These are phyloP conservation scores for Lithobius niger DNA, from an alignment of 1,140 invertebrate genomes.

Conservation along the genomic window DNA sequence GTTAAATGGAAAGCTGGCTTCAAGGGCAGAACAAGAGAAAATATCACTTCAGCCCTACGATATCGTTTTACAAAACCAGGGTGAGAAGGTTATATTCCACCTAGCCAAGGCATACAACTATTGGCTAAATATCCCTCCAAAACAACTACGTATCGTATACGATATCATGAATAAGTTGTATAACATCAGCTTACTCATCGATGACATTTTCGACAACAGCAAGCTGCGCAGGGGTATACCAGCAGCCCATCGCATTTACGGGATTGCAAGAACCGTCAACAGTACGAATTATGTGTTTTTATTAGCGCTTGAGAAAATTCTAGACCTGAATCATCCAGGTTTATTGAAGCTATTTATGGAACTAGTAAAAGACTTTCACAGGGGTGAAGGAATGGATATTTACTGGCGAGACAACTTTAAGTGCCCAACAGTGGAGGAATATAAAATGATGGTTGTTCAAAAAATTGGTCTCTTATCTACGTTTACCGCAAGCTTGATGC, in stretches of 20 bases:
- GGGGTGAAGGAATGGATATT: too few relatives aligned
- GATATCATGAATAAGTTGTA: constrained; percentile 92
- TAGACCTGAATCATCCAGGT: constrained; percentile 65
- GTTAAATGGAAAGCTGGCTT: too few relatives aligned
- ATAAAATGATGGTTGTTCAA: too few relatives aligned
- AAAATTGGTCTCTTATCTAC: too few relatives aligned
- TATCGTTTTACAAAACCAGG: constrained; percentile 42
- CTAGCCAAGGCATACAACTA: constrained; percentile 79
- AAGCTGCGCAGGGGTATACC: constrained; percentile 69
- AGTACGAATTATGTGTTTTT: constrained; percentile 93
- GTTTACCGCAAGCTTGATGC: too few relatives aligned
- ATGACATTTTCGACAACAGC: constrained; percentile 96
- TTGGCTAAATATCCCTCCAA: constrained; percentile 78
- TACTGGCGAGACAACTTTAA: too few relatives aligned
- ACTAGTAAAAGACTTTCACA: too few relatives aligned
- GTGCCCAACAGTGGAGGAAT: too few relatives aligned
- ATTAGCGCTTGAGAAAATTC: constrained; percentile 70
- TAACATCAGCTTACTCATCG: constrained; percentile 90
- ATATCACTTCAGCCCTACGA: constrained; percentile 40
- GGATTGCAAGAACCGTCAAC: constrained; percentile 86
- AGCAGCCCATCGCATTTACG: constrained; percentile 94
- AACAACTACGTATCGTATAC: constrained; percentile 63
- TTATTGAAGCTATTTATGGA: constrained; percentile 43
- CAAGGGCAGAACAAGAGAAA: too few relatives aligned
- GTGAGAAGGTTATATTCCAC: constrained; percentile 67